Evolutionary conservation across 2,113 vertebrate species (phyloP), one percentile per base, ranked within the genome.

Genomic region (Syngnathus floridae): DNA sequence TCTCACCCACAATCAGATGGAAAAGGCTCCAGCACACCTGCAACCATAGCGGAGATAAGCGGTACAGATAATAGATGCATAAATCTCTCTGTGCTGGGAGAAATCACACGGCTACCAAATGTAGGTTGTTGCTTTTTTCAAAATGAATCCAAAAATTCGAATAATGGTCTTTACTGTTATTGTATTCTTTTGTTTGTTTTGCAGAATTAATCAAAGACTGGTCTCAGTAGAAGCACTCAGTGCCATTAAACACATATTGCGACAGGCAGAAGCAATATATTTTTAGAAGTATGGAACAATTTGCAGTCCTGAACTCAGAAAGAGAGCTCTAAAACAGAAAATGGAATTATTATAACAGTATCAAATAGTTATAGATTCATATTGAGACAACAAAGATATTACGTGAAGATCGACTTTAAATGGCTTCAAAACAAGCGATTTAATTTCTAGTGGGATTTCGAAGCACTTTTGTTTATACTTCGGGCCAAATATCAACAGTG

Each of bases 401-500:
- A 43, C 8, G 21, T 11, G 40, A 26, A 35, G 12, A 14, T 14
- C 35, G 22, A 35, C 26, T 3, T 2, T 41, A 14, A 37, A 64
- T 31, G 31, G 45, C 41, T 43, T 62, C 21, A 62, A 49, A 64
- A 36, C 5, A n/a, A 35, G 10, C 19, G 17, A 64, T 49, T 62
- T 49, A 9, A 64, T 49, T 61, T 43, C 45, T 36, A 19, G 9
- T 36, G 61, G 43, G 61, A 31, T 17, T 48, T 17, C 12, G 35
- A 57, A 56, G 35, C 22, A 41, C 21, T 57, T 64, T 51, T 16
- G 52, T 68, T 58, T 40, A 36, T 58, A 52, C 52, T 37, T 21
- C 8, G 13, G 65, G 48, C 54, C 16, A 11, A 74, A 65, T n/a
- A 66, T 19, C 37, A 40, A 62, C 21, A 63, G 37, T 16, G 35